Conservation (phyloP, 1,140 invertebrate species). For the Trichomalopsis sarcophagae region DNA sequence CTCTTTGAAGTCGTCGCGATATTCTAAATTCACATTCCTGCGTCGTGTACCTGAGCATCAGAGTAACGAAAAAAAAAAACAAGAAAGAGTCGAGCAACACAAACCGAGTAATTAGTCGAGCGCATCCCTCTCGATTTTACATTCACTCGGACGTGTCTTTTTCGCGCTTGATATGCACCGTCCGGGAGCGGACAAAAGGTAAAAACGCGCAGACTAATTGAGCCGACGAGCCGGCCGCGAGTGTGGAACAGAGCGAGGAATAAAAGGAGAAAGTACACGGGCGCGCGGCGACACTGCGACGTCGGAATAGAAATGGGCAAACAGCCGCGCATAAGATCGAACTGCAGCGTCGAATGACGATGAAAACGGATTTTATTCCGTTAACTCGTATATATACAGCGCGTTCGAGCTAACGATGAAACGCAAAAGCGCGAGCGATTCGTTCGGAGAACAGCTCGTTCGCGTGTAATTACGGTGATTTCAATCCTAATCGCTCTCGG, state of each 20-base stretch:
- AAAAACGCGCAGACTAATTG: conserved; percentile 11
- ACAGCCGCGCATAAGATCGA: background rate
- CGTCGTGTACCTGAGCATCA: too few relatives aligned
- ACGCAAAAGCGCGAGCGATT: too few relatives aligned
- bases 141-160: background rate
- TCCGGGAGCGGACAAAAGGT: background rate
- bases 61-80: too few relatives aligned
- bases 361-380: background rate
- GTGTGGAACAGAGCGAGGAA: background rate
- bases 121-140: background rate
- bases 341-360: background rate
- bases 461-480: background rate
- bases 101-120: background rate
- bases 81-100: too few relatives aligned
- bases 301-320: conserved; percentile 27
- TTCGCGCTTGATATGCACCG: background rate
- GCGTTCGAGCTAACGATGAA: too few relatives aligned
- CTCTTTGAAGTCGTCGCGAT: background rate
- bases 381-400: too few relatives aligned
- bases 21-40: background rate
- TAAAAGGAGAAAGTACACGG: conserved; percentile 18
- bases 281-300: background rate
- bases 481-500: background rate
- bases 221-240: background rate
- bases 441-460: background rate